phyloP scores from a whole-genome alignment of 2,113 vertebrate species.

The Brachypteracias leptosomus region DNA sequence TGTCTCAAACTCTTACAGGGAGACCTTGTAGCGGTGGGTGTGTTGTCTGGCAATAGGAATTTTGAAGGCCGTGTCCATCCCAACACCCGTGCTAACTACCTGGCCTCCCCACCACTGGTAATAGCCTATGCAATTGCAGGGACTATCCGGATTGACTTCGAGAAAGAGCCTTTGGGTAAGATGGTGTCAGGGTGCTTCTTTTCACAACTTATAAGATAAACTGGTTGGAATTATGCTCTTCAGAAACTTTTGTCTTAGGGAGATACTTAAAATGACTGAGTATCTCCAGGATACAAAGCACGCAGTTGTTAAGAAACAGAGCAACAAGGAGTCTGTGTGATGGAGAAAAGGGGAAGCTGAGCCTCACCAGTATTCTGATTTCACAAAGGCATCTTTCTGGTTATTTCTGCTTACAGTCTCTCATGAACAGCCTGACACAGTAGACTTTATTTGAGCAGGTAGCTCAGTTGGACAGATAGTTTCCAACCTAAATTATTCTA shows the following conservation, averaged over 20 bases:
- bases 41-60: constrained; percentile 95
- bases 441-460: background rate
- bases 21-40: constrained; percentile 89
- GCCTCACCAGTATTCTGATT: background rate
- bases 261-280: background rate
- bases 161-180: constrained; percentile 89
- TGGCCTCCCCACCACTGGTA: constrained; percentile 91
- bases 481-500: background rate
- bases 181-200: background rate
- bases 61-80: constrained; percentile 97
- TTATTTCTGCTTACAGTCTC: background rate
- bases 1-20: constrained; percentile 72
- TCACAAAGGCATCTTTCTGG: background rate
- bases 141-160: constrained; percentile 90
- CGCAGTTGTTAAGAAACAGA: background rate
- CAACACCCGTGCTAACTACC: constrained; percentile 94
- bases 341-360: background rate
- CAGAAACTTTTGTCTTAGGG: background rate
- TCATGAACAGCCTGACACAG: background rate
- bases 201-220: background rate
- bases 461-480: background rate
- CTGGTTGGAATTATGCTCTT: background rate
- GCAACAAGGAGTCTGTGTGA: background rate
- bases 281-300: background rate
- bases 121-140: constrained; percentile 96